Conservation (phyloP, 2,888 invertebrate species). For the Desoria tigrina region DNA sequence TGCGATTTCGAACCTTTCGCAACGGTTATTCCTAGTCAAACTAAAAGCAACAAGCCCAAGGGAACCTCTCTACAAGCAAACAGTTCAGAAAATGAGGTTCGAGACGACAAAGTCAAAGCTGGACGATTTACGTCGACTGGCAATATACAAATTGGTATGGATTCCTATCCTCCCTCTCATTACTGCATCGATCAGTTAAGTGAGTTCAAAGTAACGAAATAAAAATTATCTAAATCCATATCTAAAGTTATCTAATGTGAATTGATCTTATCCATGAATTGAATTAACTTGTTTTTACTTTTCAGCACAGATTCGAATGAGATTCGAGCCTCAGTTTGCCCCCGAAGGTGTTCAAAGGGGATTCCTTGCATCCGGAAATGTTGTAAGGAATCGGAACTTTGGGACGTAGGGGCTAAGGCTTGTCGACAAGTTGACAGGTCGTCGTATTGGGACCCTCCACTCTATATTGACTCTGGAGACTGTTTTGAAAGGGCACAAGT, state of each 20-base stretch:
- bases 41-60: too few relatives aligned
- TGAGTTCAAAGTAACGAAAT: not conserved
- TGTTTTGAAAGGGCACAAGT: not conserved
- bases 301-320: not conserved
- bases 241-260: too few relatives aligned
- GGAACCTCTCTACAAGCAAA: too few relatives aligned
- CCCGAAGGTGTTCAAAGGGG: constrained; percentile 17
- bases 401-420: constrained; percentile 19
- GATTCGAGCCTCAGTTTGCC: not conserved
- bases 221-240: too few relatives aligned
- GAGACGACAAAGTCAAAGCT: too few relatives aligned
- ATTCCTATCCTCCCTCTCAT: constrained; percentile 20
- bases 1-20: too few relatives aligned
- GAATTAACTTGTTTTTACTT: too few relatives aligned
- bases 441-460: not conserved
- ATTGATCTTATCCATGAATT: too few relatives aligned
- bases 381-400: constrained; percentile 28
- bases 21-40: too few relatives aligned
- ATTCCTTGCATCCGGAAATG: constrained; percentile 36
- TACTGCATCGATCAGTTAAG: constrained; percentile 30
- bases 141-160: constrained; percentile 11
- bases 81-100: too few relatives aligned
- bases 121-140: too few relatives aligned
- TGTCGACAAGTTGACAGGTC: constrained; percentile 9
- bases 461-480: constrained; percentile 5